A percentile compares a stretch with the other conserved stretches of the same genome.
Evolutionary conservation across 1,140 invertebrate species (phyloP).

Genomic region (Drosophila novamexicana): DNA sequence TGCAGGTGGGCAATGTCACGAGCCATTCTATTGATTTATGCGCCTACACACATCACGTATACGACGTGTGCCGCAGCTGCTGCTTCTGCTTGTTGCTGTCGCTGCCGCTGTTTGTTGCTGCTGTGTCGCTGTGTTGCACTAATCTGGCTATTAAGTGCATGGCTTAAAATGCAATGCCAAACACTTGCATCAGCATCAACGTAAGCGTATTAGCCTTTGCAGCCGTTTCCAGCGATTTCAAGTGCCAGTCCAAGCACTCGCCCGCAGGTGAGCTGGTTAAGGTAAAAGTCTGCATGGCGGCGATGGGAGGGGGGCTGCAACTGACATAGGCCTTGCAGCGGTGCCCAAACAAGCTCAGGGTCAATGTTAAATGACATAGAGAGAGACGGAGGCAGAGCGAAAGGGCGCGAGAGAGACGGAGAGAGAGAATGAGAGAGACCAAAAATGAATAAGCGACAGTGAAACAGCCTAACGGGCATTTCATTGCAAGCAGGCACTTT

Average conservation of each 20-base stretch:
- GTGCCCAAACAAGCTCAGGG: slow-evolving; percentile 34
- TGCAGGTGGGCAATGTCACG: slow-evolving; percentile 40
- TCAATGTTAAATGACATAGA: slow-evolving; percentile 19
- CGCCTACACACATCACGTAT: slow-evolving; percentile 51
- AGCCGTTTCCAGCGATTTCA: slow-evolving; percentile 23
- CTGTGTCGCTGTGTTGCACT: slow-evolving; percentile 26
- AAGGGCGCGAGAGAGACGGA: background rate
- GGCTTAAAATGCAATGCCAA: slow-evolving; percentile 76
- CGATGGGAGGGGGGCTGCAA: background rate
- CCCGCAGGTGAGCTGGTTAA: too few species aligned
- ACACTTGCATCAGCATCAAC: slow-evolving; percentile 64
- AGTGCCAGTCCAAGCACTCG: slow-evolving; percentile 33
- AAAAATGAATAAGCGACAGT: background rate
- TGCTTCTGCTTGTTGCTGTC: slow-evolving; percentile 11
- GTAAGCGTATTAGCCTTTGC: slow-evolving; percentile 69
- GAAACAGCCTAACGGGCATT: slow-evolving; percentile 27
- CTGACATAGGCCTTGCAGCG: background rate
- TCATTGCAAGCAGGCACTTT: slow-evolving; percentile 26
- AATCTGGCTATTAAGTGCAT: slow-evolving; percentile 66
- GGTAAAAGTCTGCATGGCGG: background rate
- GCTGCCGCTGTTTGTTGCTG: slow-evolving; percentile 35
- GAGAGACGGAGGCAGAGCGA: background rate
- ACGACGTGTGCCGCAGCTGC: slow-evolving; percentile 37
- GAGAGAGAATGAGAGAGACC: background rate
- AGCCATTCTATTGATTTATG: slow-evolving; percentile 70